Base-by-base conservation (phyloP, 2,797 vertebrate species). In the Chaenodraco wilsoni region DNA sequence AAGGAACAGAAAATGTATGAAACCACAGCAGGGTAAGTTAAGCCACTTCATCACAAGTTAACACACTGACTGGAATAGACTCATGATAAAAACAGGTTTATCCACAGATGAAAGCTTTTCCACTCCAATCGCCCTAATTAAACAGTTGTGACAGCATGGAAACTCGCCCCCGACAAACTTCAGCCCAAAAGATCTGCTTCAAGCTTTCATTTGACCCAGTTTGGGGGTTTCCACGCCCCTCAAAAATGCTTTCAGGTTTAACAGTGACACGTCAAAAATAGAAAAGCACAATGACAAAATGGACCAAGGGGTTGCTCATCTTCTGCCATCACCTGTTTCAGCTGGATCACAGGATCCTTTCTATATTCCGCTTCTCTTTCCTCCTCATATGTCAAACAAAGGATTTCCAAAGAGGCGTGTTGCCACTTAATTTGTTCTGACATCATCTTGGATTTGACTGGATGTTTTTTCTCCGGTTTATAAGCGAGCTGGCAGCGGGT, bases 381-480 rank as follows among this genome's bases (percentile, higher is more conserved):
- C 44, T 16, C 5, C 10, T 21, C 45, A 57, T 51, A 17, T 50
- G 57, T 84, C 60, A 49, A 44, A 63, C 61, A 63, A 52, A 58
- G 78, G 71, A 37, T 85, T 63, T 78, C 70, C 61, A 67, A 74
- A 84, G 75, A 75, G 68, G 72, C 44, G 67, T 67, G 80, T 78
- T 80, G 72, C 74, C 51, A 48, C 65, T 71, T 88, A 78, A 92
- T 88, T 73, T 83, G 72, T 81, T 87, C 83, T 81, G 88, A 90
- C 87, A 87, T 89, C 64, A 81, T 85, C 75, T 82, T 63, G 63
- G 79, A 87, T 81, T 86, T 75, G 60, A 73, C 81, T 78, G 74
- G 27, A 80, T 79, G 69, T 15, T 73, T 78, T 80, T 87, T 71
- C 81, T 71, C 45, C 83, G 74, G 81, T 79, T 76, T 76, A 49